These are phyloP conservation scores for Ellobius talpinus DNA, from an alignment of 2,113 vertebrate genomes.

Conservation along the genomic window DNA sequence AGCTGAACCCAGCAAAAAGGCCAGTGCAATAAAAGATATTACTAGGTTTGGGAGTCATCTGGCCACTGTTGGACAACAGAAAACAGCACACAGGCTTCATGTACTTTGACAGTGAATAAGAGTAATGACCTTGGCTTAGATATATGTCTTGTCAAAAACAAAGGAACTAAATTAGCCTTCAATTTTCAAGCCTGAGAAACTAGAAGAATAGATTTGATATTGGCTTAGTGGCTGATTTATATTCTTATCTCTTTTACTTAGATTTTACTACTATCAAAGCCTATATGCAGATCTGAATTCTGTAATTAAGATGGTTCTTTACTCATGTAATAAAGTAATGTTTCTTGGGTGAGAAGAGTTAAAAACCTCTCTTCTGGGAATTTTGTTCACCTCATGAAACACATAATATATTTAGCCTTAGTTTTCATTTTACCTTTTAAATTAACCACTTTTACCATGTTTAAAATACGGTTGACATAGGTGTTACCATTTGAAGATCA, in stretches of 20 bases:
- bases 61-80: rapidly evolving
- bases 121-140: background rate
- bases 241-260: background rate
- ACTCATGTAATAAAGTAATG: background rate
- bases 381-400: background rate
- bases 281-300: background rate
- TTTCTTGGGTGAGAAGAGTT: background rate
- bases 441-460: background rate
- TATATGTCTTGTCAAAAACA: background rate
- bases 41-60: background rate
- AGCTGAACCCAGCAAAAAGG: rapidly evolving
- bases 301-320: background rate
- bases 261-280: background rate
- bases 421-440: background rate
- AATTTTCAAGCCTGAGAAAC: background rate
- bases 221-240: background rate
- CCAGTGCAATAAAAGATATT: background rate
- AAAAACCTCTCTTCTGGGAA: background rate
- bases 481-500: background rate
- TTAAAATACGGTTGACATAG: background rate
- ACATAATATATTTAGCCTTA: background rate
- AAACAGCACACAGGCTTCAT: background rate
- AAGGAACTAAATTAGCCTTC: background rate
- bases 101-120: background rate
- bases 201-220: background rate